Evolutionary conservation across 1,140 invertebrate genomes (phyloP).

Genomic region (Anthonomus grandis): DNA sequence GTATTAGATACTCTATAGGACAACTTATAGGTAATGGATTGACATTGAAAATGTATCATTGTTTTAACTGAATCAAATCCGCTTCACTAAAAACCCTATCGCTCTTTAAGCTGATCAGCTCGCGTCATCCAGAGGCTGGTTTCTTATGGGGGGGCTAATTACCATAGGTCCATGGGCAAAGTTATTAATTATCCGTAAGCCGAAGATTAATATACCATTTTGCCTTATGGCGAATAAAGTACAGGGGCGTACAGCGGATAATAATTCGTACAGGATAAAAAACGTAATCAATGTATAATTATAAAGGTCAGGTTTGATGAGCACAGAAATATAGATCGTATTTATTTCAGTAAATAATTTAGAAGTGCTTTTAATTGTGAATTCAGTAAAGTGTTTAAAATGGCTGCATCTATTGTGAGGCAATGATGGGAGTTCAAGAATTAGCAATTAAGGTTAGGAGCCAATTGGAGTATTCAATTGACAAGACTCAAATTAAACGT

Average conservation of each 20-base stretch:
- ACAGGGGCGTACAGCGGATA: not conserved
- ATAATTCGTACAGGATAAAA: not conserved
- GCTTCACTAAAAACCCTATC: conserved; percentile 4
- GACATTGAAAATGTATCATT: too few relatives aligned
- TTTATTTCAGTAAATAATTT: too few relatives aligned
- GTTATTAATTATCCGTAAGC: conserved; percentile 21
- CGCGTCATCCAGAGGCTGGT: conserved; percentile 9
- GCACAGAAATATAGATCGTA: too few relatives aligned
- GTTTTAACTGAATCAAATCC: not conserved
- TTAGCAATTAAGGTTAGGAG: too few relatives aligned
- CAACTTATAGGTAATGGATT: too few relatives aligned
- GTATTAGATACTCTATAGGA: too few relatives aligned
- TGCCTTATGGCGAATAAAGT: conserved; percentile 1
- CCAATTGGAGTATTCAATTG: too few relatives aligned
- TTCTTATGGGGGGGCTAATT: conserved; percentile 13
- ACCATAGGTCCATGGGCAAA: conserved; percentile 18
- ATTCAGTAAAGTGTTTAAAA: too few relatives aligned
- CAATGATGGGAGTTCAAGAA: too few relatives aligned
- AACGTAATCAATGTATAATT: not conserved
- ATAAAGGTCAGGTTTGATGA: not conserved
- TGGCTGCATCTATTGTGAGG: too few relatives aligned
- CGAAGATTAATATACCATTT: conserved; percentile 23
- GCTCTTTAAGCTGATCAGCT: conserved; percentile 8
- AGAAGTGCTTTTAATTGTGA: too few relatives aligned
- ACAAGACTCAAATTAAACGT: too few relatives aligned